phyloP scores from a whole-genome alignment of 1,140 invertebrate genomes.

The Glossosoma conforme region DNA sequence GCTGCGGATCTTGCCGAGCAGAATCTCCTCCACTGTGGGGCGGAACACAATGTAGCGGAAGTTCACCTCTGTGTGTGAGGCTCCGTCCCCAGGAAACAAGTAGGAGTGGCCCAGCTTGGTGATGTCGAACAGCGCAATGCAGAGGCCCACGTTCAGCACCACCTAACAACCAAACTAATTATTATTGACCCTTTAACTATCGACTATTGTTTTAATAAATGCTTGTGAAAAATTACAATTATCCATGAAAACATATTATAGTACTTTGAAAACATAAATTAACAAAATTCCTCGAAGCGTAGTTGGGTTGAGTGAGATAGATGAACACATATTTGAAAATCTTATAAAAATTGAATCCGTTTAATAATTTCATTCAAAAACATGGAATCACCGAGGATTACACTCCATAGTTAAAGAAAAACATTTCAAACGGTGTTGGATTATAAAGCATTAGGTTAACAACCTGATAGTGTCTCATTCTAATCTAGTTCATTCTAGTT shows the following conservation, averaged over 20 bases:
- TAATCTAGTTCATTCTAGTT: no score
- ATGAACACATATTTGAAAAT: neutral
- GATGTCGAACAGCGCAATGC: constrained; percentile 88
- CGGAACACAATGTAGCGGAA: constrained; percentile 92
- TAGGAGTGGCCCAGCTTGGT: constrained; percentile 80
- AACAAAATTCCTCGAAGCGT: constrained; percentile 12
- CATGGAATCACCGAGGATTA: no score
- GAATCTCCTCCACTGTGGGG: constrained; percentile 87
- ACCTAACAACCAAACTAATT: no score
- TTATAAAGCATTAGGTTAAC: no score
- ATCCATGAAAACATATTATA: neutral
- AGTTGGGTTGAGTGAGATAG: neutral
- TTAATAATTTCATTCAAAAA: no score
- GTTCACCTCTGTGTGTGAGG: constrained; percentile 86
- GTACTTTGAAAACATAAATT: neutral
- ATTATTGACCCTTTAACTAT: no score
- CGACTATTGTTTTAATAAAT: constrained; percentile 16
- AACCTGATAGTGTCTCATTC: no score
- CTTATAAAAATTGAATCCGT: no score
- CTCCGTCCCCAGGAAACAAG: constrained; percentile 90
- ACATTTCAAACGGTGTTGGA: no score
- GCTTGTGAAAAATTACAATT: neutral
- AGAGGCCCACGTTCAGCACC: constrained; percentile 86
- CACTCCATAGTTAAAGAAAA: no score
- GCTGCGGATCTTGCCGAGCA: constrained; percentile 87